phyloP scores from a whole-genome alignment of 2,113 vertebrate species.

The Nesoenas mayeri region DNA sequence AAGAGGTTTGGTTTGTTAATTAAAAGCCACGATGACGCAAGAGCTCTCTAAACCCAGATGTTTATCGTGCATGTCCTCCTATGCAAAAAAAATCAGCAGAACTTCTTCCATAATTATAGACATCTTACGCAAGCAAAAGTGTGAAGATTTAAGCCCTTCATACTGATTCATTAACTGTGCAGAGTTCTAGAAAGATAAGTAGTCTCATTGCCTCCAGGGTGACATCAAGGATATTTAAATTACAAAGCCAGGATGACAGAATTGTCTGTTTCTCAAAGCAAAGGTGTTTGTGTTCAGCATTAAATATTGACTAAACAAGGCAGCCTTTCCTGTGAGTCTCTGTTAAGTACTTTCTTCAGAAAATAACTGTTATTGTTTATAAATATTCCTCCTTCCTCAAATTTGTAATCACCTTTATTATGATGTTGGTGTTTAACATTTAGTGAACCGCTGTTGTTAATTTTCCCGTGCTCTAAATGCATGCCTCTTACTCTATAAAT shows the following conservation, averaged over 20 bases:
- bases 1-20: background rate
- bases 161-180: background rate
- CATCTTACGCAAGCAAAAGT: background rate
- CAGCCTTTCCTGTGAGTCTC: background rate
- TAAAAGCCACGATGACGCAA: background rate
- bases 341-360: background rate
- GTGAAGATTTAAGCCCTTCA: background rate
- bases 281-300: background rate
- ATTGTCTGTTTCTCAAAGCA: rapidly evolving
- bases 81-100: background rate
- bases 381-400: background rate
- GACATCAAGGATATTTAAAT: background rate
- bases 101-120: background rate
- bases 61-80: background rate
- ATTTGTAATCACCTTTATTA: background rate
- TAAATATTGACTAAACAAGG: too few relatives aligned
- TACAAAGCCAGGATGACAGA: background rate
- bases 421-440: background rate
- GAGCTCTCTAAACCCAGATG: background rate
- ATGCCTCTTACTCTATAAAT: background rate
- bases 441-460: background rate
- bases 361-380: background rate
- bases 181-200: background rate
- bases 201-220: background rate
- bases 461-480: background rate